These are phyloP conservation scores for Lepetodrilus schrolli DNA, from an alignment of 2,888 invertebrate genomes.

Conservation along the genomic window DNA sequence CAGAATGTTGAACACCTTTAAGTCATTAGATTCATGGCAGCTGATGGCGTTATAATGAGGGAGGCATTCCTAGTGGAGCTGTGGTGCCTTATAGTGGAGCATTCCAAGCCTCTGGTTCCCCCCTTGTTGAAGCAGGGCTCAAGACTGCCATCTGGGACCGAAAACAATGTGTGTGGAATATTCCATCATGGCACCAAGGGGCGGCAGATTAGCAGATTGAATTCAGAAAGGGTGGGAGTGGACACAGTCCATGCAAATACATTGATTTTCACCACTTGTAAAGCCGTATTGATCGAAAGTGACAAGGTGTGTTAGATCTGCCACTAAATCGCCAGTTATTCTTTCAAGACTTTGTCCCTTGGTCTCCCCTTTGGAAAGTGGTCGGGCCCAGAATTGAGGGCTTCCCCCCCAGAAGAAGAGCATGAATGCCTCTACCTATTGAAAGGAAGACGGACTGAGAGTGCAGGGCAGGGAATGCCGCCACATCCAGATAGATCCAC, in stretches of 20 bases:
- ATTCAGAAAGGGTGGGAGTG: too few species aligned
- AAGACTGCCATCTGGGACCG: slow-evolving; percentile 26
- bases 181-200: slow-evolving; percentile 1
- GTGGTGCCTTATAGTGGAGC: neutral
- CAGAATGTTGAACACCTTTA: neutral
- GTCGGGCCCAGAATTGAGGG: neutral
- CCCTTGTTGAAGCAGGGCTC: slow-evolving; percentile 4
- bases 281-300: neutral
- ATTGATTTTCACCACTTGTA: slow-evolving; percentile 3
- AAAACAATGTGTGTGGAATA: slow-evolving; percentile 13
- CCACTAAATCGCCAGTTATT: slow-evolving; percentile 3
- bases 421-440: slow-evolving; percentile 25
- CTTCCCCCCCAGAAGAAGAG: slow-evolving; percentile 17
- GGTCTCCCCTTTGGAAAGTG: neutral
- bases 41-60: neutral
- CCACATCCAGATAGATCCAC: neutral
- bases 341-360: neutral
- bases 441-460: slow-evolving; percentile 14
- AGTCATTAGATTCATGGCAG: neutral
- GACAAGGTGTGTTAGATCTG: neutral
- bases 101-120: neutral
- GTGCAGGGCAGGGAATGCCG: slow-evolving; percentile 15
- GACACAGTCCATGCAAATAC: slow-evolving; percentile 10
- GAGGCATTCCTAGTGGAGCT: neutral
- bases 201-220: too few species aligned